Evolutionary conservation across 2,888 invertebrate species (phyloP).

Genomic region (Aromia moschata): DNA sequence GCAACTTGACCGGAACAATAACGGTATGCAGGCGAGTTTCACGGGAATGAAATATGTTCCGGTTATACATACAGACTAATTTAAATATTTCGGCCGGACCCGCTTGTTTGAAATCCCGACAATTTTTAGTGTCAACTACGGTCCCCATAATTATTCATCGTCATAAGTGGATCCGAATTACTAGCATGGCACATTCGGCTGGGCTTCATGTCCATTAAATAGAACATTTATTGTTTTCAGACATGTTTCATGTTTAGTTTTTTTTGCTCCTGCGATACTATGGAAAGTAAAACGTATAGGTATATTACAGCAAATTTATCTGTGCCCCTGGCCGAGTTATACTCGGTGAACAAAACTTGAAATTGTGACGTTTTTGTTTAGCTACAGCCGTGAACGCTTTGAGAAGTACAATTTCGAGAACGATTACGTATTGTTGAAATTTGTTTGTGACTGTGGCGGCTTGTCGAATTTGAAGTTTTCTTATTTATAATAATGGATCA

Average conservation of each 20-base stretch:
- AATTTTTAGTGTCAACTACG: conserved; percentile 31
- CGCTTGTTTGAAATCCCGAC: conserved; percentile 22
- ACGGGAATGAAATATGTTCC: conserved; percentile 17
- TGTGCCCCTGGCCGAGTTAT: too few relatives aligned
- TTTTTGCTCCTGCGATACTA: too few relatives aligned
- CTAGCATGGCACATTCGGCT: conserved; percentile 10
- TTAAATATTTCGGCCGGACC: conserved; percentile 26
- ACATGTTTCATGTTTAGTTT: conserved; percentile 8
- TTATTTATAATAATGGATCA: too few relatives aligned
- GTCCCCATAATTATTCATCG: conserved; percentile 27
- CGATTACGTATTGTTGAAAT: too few relatives aligned
- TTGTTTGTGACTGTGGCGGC: too few relatives aligned
- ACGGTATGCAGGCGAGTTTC: conserved; percentile 16
- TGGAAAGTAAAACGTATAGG: too few relatives aligned
- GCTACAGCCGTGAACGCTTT: too few relatives aligned
- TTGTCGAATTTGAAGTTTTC: too few relatives aligned
- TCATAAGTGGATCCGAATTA: conserved; percentile 24
- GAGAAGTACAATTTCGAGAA: too few relatives aligned
- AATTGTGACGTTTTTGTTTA: too few relatives aligned
- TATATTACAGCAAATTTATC: too few relatives aligned
- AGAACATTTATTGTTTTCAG: conserved; percentile 18
- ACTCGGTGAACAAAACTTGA: too few relatives aligned
- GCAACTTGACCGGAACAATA: conserved; percentile 20
- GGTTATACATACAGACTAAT: conserved; percentile 25
- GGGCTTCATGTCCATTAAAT: conserved; percentile 6